Evolutionary conservation across 2,888 invertebrate genomes (phyloP).

Genomic region (Alsophila aescularia): DNA sequence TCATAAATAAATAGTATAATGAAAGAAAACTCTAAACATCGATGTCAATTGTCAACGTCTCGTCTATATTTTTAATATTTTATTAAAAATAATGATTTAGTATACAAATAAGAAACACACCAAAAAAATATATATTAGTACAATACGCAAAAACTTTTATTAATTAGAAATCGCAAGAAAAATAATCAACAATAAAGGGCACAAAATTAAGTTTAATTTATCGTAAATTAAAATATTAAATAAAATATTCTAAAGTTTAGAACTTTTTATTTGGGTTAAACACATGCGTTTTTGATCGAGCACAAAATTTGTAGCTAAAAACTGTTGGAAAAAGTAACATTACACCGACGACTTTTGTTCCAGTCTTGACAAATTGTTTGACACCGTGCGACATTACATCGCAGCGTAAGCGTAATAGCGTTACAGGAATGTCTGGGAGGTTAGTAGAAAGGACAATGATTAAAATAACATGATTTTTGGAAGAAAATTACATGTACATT

Average conservation of each 20-base stretch:
- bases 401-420: not conserved
- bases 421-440: conserved; percentile 14
- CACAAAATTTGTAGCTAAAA: not conserved
- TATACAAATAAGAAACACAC: conserved; percentile 4
- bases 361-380: not conserved
- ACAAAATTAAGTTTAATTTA: conserved; percentile 3
- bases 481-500: conserved; percentile 19
- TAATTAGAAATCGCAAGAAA: not conserved
- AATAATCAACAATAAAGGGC: not conserved
- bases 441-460: conserved; percentile 14
- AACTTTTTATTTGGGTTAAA: conserved; percentile 8
- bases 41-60: no score
- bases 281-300: not conserved
- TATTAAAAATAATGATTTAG: not conserved
- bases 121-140: conserved; percentile 7
- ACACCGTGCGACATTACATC: not conserved
- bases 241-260: not conserved
- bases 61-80: not conserved
- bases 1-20: not conserved
- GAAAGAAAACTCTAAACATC: no score
- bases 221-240: conserved; percentile 10
- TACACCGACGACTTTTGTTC: not conserved
- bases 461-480: conserved; percentile 17
- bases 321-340: not conserved
- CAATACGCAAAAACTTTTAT: not conserved